Percentiles rank a stretch among this genome's conserved stretches.
These are phyloP conservation scores for Cantharis flavilabris DNA, from an alignment of 2,888 invertebrate species.

Conservation along the genomic window DNA sequence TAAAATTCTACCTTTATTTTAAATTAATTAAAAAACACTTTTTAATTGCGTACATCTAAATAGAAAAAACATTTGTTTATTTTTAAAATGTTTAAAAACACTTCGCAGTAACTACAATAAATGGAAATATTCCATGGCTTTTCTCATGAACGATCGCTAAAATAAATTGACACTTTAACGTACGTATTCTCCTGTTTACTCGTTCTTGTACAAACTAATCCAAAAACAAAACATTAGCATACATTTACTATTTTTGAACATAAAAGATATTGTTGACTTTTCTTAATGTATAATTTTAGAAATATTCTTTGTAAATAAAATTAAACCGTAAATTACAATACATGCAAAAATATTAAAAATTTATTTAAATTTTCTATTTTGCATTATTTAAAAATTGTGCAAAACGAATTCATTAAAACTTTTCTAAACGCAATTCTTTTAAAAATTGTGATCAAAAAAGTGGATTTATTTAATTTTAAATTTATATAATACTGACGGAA, in stretches of 20 bases:
- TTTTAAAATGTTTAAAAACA: slow-evolving; percentile 14
- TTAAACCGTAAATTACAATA: neutral
- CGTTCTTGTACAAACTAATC: slow-evolving; percentile 10
- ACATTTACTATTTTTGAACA: slow-evolving; percentile 5
- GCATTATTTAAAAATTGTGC: neutral
- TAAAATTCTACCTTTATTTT: neutral
- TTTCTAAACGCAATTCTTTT: neutral
- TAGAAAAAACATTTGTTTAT: slow-evolving; percentile 16
- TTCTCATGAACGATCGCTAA: slow-evolving; percentile 18
- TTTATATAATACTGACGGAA: neutral
- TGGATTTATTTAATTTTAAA: neutral
- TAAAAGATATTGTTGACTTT: slow-evolving; percentile 3
- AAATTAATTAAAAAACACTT: neutral
- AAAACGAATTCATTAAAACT: neutral
- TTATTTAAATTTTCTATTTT: neutral
- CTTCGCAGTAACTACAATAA: slow-evolving; percentile 20
- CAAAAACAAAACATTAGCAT: slow-evolving; percentile 15
- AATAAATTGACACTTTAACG: slow-evolving; percentile 23
- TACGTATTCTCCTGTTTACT: slow-evolving; percentile 20
- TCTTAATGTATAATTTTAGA: neutral
- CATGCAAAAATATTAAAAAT: neutral
- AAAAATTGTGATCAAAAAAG: neutral
- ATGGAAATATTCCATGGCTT: slow-evolving; percentile 16
- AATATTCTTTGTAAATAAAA: neutral
- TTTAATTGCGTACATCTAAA: neutral